Base-by-base conservation (phyloP, 2,888 invertebrate species). In the Lathronympha strigana region DNA sequence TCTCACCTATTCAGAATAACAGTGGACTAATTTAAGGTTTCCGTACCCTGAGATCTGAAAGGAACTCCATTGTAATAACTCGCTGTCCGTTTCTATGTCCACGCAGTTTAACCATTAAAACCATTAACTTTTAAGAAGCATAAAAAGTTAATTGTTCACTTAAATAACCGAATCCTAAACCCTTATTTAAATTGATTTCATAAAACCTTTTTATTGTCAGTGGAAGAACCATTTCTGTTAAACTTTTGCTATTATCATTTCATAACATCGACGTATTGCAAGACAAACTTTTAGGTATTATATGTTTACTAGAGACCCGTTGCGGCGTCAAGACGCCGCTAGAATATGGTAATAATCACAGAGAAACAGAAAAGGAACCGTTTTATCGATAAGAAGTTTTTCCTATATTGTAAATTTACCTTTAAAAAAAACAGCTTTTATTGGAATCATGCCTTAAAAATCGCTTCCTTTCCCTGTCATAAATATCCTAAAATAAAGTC, bases 41-140 rank as follows among this genome's bases (percentile, higher is more conserved):
- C 66, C 66, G 60, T 66, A 66, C 66, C 66, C 66, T 38, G 38
- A 54, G 54, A 53, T 25, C 60, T 66, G 53, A 64, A 64, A 60
- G 60, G 60, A 36, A 17, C 60, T 40, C 66, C 66, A 66, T 66
- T 66, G 31, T 54, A 19, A 38, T 31, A 38, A 31, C 28, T 60
- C 25, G 47, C 53, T 47, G 47, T 53, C 53, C 60, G 21, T 54
- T 49, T 49, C 54, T 49, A 43, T 53, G 38, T 60, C 61, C 66
- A 23, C 47, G 54, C 54, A 47, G 53, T 61, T 54, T 38, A 61
- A 60, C 53, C 60, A 54, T 61, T 63, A 58, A 64, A 66, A 43
- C 33, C 55, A 57, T 63, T 36, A 33, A 51, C 21, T 63, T 63
- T 57, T 25, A 57, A 19, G 5, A 50, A 51, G 50, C 57, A 50